Percentiles rank a stretch among this genome's conserved stretches.
Evolutionary conservation across 2,888 invertebrate genomes (phyloP).

Genomic region (Dryocosmus kuriphilus): DNA sequence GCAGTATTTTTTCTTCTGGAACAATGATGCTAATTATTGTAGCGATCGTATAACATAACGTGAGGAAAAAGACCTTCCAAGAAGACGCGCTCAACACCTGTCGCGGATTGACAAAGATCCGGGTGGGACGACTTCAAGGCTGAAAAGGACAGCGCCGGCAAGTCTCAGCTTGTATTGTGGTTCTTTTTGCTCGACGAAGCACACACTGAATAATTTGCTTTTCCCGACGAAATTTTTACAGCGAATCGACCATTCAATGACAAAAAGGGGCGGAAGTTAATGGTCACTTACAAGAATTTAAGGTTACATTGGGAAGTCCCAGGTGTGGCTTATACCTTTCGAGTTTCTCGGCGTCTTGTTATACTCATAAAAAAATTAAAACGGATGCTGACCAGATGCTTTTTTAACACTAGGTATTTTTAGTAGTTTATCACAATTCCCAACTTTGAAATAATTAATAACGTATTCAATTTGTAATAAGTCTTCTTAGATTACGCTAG

Average conservation of each 20-base stretch:
- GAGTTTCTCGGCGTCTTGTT: not conserved
- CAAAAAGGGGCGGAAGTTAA: not conserved
- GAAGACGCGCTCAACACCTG: slow-evolving; percentile 37
- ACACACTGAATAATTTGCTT: slow-evolving; percentile 25
- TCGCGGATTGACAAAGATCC: slow-evolving; percentile 36
- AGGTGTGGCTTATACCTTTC: not conserved
- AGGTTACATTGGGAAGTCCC: not conserved
- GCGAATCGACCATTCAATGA: not conserved
- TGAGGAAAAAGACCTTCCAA: not conserved
- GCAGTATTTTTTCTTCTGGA: not conserved
- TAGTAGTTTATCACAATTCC: no score
- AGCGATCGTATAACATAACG: not conserved
- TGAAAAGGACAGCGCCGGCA: slow-evolving; percentile 48
- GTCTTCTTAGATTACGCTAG: no score
- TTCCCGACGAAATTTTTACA: slow-evolving; percentile 23
- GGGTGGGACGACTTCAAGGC: slow-evolving; percentile 44
- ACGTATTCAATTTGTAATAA: no score
- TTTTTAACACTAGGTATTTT: no score
- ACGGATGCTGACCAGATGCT: no score
- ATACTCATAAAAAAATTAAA: not conserved
- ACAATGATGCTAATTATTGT: slow-evolving; percentile 24
- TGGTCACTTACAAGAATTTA: slow-evolving; percentile 8
- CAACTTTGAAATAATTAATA: no score
- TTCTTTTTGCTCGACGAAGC: slow-evolving; percentile 10
- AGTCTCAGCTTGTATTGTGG: slow-evolving; percentile 37